A percentile compares a stretch with the other conserved stretches of the same genome.
Evolutionary conservation across 2,113 vertebrate species (phyloP).

Genomic region (Narcine bancroftii): DNA sequence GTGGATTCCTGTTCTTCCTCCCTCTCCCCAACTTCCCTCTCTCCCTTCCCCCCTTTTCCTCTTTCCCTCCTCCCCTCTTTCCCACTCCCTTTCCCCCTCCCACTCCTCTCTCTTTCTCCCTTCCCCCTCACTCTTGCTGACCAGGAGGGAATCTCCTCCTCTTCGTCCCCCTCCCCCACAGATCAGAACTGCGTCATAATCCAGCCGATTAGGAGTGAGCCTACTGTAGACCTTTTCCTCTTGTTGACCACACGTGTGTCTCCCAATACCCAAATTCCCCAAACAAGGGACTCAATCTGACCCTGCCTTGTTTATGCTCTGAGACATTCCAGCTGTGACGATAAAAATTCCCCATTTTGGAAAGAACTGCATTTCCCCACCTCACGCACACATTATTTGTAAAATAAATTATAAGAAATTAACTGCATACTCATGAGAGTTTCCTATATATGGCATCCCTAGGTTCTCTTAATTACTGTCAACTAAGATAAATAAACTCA

Average conservation of each 20-base stretch:
- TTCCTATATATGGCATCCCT: no score
- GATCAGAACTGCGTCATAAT: no score
- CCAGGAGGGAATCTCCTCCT: no score
- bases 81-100: background rate
- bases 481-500: no score
- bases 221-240: background rate
- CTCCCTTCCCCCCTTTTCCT: background rate
- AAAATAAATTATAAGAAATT: no score
- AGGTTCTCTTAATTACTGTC: no score
- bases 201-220: background rate
- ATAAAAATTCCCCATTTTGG: background rate
- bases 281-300: background rate
- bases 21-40: background rate
- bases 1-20: background rate
- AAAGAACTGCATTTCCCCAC: background rate
- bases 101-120: background rate
- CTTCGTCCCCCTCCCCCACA: no score
- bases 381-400: no score
- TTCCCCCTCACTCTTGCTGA: background rate
- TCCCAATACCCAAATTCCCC: background rate
- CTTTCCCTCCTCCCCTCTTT: background rate
- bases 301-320: background rate
- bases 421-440: no score
- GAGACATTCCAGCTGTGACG: background rate
- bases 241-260: background rate